phyloP scores from a whole-genome alignment of 2,797 vertebrate genomes.

The Zenarchopterus dispar region DNA sequence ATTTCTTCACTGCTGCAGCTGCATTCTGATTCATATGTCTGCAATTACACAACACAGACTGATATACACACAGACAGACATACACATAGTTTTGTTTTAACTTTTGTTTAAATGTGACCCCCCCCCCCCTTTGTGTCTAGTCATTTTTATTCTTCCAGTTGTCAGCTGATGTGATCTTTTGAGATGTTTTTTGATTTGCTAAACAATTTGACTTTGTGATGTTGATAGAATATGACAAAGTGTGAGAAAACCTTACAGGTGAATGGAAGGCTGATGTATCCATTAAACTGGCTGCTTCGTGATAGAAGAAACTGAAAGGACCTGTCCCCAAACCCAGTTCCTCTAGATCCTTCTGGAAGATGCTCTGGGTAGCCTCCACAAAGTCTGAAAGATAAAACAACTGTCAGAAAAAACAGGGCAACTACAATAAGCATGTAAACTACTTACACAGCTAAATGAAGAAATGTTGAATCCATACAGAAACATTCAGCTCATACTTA shows the following conservation, averaged over 20 bases:
- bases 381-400: constrained; percentile 78
- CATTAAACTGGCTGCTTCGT: constrained; percentile 89
- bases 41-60: constrained; percentile 16
- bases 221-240: not conserved
- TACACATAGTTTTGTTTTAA: too few species aligned
- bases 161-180: not conserved
- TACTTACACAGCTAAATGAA: too few species aligned
- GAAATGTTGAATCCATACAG: too few species aligned
- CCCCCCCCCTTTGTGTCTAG: too few species aligned
- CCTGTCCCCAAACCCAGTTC: constrained; percentile 80
- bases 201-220: not conserved
- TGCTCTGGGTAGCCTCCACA: constrained; percentile 83
- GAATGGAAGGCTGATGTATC: constrained; percentile 92
- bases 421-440: too few species aligned
- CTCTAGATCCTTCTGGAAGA: constrained; percentile 85
- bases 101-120: not conserved
- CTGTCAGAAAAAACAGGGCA: not conserved
- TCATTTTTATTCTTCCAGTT: not conserved
- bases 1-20: constrained; percentile 86
- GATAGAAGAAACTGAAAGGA: constrained; percentile 88
- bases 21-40: constrained; percentile 85
- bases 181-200: not conserved
- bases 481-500: too few species aligned
- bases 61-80: not conserved
- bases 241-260: constrained; percentile 73